Base-by-base conservation (phyloP, 2,888 invertebrate species). In the Drepana falcataria region DNA sequence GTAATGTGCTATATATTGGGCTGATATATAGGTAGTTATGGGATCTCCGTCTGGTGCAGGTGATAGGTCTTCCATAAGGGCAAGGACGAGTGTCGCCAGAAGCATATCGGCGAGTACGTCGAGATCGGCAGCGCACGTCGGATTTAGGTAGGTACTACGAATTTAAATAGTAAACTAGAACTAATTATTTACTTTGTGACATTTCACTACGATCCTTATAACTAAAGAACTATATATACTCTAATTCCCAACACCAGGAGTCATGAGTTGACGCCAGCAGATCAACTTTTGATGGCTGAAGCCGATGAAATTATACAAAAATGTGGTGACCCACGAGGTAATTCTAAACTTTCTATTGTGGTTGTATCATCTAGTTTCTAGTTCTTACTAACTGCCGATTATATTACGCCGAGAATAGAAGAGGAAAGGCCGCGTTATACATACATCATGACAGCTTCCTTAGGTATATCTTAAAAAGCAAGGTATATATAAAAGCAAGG, bases 221-320 rank as follows among this genome's bases (percentile, higher is more conserved):
- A 21, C 21, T 21, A 1, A 21, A 21, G 21, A 21, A 37, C 4
- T 37, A 7, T 55, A 52, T 53, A 48, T 51, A 6, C 21, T 21
- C 0, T 21, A 21, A 21, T 9, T 35, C 6, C 4, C 21, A 9
- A 9, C 9, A 2, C 9, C 9, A 87, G 88, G 64, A 65, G 60
- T 47, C 73, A 76, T 21, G 88, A 88, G 44, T 59, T 90, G 51
- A 73, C 88, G 1, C 66, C 77, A 1, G 71, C 71, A 3, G 90
- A 91, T 55, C 83, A 85, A 61, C 64, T 75, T 51, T 59, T 91
- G 9, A 70, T 89, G 55, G 67, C 77, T 1, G 90, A 91, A 71
- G 90, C 87, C 1, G 90, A 90, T 61, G 87, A 88, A 72, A 87
- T 90, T 52, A 68, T 90, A 54, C 83, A 81, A 59, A 89, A 85